These are phyloP conservation scores for Lysandra bellargus DNA, from an alignment of 2,888 invertebrate genomes.

Conservation along the genomic window DNA sequence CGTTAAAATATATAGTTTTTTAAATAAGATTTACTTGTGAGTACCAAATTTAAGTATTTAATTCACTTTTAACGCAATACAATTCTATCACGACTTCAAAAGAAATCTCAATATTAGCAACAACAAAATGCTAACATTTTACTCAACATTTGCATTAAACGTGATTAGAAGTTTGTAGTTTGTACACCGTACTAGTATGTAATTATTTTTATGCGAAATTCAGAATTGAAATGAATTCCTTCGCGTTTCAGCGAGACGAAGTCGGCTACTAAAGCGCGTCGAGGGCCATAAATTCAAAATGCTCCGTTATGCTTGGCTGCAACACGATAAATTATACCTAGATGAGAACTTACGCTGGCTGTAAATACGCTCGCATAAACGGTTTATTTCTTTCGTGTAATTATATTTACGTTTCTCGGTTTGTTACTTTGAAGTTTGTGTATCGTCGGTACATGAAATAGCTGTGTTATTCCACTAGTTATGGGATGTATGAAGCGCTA, in stretches of 20 bases:
- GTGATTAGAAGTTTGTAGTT: background rate
- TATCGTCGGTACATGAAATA: constrained; percentile 39
- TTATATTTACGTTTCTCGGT: constrained; percentile 19
- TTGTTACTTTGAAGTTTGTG: constrained; percentile 37
- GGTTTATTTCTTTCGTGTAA: constrained; percentile 28
- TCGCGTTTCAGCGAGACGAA: constrained; percentile 40
- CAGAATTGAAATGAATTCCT: constrained; percentile 42
- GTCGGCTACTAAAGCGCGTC: constrained; percentile 40
- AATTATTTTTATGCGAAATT: constrained; percentile 39
- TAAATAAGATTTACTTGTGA: no score
- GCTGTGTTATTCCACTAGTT: no score
- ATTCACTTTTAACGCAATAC: no score
- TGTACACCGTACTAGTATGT: constrained; percentile 36
- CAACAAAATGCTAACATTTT: background rate
- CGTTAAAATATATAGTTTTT: no score
- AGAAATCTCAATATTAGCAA: no score
- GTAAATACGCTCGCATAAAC: constrained; percentile 25
- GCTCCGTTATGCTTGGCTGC: constrained; percentile 32
- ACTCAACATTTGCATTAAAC: background rate
- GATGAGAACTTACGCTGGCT: constrained; percentile 29
- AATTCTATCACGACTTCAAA: no score
- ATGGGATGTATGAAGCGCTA: no score
- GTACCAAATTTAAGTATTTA: no score
- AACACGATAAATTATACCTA: constrained; percentile 29
- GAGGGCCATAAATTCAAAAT: constrained; percentile 41